These are phyloP conservation scores for Drosophila anceps DNA, from an alignment of 2,888 invertebrate genomes.

Conservation along the genomic window DNA sequence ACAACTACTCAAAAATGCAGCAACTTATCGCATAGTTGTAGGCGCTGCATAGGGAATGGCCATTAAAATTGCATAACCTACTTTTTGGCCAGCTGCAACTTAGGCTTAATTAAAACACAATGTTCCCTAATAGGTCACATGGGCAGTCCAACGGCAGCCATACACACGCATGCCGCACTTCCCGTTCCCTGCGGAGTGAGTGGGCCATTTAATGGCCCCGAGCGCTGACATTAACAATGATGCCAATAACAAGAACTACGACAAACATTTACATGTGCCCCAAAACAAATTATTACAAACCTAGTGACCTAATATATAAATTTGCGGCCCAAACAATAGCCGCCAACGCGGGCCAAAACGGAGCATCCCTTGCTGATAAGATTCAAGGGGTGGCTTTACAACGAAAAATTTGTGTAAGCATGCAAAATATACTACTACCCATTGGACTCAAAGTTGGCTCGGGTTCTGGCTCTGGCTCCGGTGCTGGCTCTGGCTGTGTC, in stretches of 20 bases:
- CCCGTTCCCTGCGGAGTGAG: not conserved
- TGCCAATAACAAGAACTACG: conserved; percentile 68
- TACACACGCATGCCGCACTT: conserved; percentile 5
- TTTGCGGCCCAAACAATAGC: conserved; percentile 59
- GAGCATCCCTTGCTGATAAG: conserved; percentile 63
- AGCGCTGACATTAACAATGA: conserved; percentile 68
- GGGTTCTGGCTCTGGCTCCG: not conserved
- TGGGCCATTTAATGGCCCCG: conserved; percentile 54
- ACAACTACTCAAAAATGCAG: conserved; percentile 62
- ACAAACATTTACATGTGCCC: conserved; percentile 63
- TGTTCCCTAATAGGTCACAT: conserved; percentile 64
- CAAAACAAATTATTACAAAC: conserved; percentile 77
- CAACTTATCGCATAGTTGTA: conserved; percentile 55
- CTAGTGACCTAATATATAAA: conserved; percentile 80
- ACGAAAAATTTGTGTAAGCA: conserved; percentile 51
- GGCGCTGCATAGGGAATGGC: conserved; percentile 20
- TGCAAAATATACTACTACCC: conserved; percentile 59
- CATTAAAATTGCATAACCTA: conserved; percentile 71
- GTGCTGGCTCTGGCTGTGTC: not conserved
- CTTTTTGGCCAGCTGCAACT: conserved; percentile 43
- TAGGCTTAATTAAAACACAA: conserved; percentile 67
- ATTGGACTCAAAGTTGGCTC: conserved; percentile 18
- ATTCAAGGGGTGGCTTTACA: conserved; percentile 15
- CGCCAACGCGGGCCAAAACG: conserved; percentile 23
- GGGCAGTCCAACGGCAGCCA: conserved; percentile 23